Evolutionary conservation across 2,113 vertebrate species (phyloP).

Genomic region (Platysternon megacephalum): DNA sequence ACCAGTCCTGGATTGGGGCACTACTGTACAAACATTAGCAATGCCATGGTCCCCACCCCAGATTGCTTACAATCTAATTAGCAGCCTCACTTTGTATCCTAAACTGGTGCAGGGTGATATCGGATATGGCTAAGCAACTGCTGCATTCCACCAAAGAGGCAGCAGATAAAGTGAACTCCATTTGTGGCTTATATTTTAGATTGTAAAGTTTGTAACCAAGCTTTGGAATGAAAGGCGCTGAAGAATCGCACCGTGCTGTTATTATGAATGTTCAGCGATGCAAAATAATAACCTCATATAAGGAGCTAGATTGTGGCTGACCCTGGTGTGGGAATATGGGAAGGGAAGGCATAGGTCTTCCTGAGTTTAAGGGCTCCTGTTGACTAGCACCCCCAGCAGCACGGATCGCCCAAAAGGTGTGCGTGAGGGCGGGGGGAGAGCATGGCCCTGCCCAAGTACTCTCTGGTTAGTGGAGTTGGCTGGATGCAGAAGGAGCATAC

Average conservation of each 20-base stretch:
- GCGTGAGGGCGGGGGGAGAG: fast-evolving
- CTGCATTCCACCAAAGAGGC: slow-evolving; percentile 21
- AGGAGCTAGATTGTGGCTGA: slow-evolving; percentile 32
- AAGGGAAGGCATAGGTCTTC: not conserved
- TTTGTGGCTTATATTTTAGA: not conserved
- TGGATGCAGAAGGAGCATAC: slow-evolving; percentile 1
- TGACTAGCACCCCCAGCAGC: not conserved
- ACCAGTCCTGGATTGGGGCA: not conserved
- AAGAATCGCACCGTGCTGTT: not conserved
- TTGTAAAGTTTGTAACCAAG: slow-evolving; percentile 11
- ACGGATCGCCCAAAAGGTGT: not conserved
- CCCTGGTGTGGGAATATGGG: not conserved
- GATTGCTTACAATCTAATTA: slow-evolving; percentile 25
- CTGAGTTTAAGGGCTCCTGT: not conserved
- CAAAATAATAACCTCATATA: slow-evolving; percentile 37
- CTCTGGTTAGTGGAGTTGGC: slow-evolving; percentile 5
- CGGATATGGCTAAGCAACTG: slow-evolving; percentile 42
- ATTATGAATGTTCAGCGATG: slow-evolving; percentile 23
- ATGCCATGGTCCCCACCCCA: not conserved
- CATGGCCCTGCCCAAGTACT: not conserved
- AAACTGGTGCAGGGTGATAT: slow-evolving; percentile 2
- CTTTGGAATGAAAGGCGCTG: slow-evolving; percentile 22
- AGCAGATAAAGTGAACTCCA: slow-evolving; percentile 12
- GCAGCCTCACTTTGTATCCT: not conserved
- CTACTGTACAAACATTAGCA: not conserved